Evolutionary conservation across 2,888 invertebrate species (phyloP).

Genomic region (Allolobophora icterica): DNA sequence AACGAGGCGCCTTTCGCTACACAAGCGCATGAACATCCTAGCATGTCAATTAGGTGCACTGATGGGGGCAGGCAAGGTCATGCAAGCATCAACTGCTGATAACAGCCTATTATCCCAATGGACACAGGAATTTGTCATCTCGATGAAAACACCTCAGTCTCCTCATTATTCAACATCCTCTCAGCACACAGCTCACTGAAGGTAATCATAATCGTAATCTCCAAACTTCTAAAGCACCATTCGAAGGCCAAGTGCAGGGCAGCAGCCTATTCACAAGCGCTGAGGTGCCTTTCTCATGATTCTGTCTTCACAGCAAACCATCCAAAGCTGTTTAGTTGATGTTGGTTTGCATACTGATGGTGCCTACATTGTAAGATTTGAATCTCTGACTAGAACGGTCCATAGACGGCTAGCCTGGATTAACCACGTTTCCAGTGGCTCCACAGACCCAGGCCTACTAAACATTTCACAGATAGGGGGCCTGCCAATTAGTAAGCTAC

Average conservation of each 20-base stretch:
- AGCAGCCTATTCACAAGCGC: too few relatives aligned
- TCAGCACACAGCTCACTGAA: not conserved
- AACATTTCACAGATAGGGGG: too few relatives aligned
- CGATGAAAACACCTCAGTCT: not conserved
- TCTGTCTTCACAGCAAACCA: not conserved
- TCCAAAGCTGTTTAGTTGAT: not conserved
- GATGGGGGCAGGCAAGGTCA: not conserved
- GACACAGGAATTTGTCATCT: not conserved
- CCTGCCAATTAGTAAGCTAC: too few relatives aligned
- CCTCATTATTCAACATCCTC: not conserved
- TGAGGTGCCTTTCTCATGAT: not conserved
- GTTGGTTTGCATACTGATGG: too few relatives aligned
- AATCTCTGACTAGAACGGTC: too few relatives aligned
- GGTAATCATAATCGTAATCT: too few relatives aligned
- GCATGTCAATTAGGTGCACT: constrained; percentile 7
- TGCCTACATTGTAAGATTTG: too few relatives aligned
- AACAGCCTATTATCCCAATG: not conserved
- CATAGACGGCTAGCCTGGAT: too few relatives aligned
- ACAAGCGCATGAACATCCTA: not conserved
- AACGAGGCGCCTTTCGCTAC: not conserved
- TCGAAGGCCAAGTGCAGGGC: too few relatives aligned
- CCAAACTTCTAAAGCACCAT: too few relatives aligned
- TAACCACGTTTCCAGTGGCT: too few relatives aligned
- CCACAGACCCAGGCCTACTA: too few relatives aligned
- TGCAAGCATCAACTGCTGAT: not conserved